Base-by-base conservation (phyloP, 2,113 vertebrate species). In the Callopanchax toddi region DNA sequence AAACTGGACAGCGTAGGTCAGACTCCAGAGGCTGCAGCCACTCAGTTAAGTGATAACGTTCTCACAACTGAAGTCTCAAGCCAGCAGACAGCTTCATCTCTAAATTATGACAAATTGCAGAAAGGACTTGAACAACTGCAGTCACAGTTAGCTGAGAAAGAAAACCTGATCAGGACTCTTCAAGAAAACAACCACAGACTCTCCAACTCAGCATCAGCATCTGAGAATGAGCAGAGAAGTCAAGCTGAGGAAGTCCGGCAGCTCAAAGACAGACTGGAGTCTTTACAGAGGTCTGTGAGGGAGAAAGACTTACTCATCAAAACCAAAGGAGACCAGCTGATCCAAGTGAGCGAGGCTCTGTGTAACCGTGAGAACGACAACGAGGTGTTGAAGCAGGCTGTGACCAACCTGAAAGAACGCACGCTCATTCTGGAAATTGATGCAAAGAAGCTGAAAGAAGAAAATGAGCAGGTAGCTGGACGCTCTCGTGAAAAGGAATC, bases 281-380 rank as follows among this genome's bases (percentile, higher is more conserved):
- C 91, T 12, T 81, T 98, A n/a, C 96, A 97, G 73, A 94, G 93
- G 26, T 94, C 94, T 0, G 92, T 96, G 29, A 91, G 92, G 71
- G 97, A 98, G 75, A 99, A 99, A 79, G 97, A 99, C 82, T 88
- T 98, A 55, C 85, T 99, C 60, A 98, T 99, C 89, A 98, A 98
- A 91, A 93, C 92, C 71, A 97, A 95, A 89, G 94, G 96, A 9
- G 97, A 98, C 80, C 94, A 98, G 32, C 88, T 99, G 11, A 71
- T 78, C 58, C 93, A 95, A 7, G 88, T 95, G 48, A 94, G 88
- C 34, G 96, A 98, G 84, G 87, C 87, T 10, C 91, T 98, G 26
- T 91, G 93, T 4, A 97, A 96, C 87, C 95, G 95, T 11, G 94
- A 96, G 73, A 96, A 90, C 29, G 97, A 99, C 89, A 97, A 96